These are phyloP conservation scores for Micrastur ruficollis DNA, from an alignment of 2,797 vertebrate genomes.

Conservation along the genomic window DNA sequence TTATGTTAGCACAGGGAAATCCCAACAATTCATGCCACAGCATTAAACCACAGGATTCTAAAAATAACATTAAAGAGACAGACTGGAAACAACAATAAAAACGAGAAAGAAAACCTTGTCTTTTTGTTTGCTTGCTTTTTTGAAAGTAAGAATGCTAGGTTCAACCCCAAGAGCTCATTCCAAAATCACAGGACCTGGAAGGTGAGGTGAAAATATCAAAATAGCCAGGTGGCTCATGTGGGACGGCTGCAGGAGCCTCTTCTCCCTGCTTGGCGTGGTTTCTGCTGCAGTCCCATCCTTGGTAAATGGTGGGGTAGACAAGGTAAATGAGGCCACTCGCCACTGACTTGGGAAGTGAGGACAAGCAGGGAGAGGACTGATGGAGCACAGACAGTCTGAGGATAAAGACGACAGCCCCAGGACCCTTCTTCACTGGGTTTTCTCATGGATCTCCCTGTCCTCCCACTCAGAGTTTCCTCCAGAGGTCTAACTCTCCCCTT, in stretches of 20 bases:
- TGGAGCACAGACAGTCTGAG: not conserved
- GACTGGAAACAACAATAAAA: not conserved
- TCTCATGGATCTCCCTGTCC: not conserved
- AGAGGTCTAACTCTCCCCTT: not conserved
- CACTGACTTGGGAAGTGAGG: not conserved
- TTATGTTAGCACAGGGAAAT: conserved; percentile 19
- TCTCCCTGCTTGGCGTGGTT: not conserved
- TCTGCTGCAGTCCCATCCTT: not conserved
- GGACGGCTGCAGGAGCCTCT: not conserved
- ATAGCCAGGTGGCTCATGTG: not conserved
- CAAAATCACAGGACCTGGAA: not conserved
- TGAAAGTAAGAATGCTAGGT: not conserved
- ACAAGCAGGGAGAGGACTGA: not conserved
- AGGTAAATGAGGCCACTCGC: not conserved
- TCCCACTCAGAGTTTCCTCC: not conserved
- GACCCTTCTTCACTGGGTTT: not conserved
- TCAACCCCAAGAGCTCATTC: not conserved
- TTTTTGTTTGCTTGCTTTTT: not conserved
- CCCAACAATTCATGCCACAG: not conserved
- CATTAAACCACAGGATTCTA: not conserved
- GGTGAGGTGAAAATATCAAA: not conserved
- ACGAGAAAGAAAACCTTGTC: not conserved
- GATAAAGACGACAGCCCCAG: not conserved
- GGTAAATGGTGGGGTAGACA: not conserved
- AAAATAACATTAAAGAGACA: conserved; percentile 1